Evolutionary conservation across 1,140 invertebrate genomes (phyloP).

Genomic region (Parapsyche elsis): DNA sequence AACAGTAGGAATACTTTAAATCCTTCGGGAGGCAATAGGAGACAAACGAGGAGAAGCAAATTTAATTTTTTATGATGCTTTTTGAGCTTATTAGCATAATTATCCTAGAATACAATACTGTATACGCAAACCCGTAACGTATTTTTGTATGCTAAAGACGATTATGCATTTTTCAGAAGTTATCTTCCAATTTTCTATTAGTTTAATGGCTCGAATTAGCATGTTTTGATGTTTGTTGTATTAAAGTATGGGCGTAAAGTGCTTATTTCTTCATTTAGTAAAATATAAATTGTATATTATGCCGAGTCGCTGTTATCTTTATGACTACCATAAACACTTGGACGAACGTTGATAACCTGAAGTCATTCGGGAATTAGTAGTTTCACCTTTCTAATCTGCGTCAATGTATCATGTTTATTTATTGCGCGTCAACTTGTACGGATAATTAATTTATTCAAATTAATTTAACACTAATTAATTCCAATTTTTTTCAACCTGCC

Average conservation of each 20-base stretch:
- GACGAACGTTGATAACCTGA: neutral
- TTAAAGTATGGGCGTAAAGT: neutral
- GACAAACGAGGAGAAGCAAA: no score
- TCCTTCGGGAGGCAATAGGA: no score
- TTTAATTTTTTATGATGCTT: no score
- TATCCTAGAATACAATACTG: no score
- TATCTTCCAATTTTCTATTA: no score
- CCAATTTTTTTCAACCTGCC: no score
- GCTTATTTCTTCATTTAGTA: neutral
- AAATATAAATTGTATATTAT: neutral
- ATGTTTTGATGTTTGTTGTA: no score
- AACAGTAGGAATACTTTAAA: no score
- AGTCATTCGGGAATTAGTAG: neutral
- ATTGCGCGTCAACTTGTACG: neutral
- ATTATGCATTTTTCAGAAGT: no score
- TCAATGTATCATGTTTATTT: neutral
- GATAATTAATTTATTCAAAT: neutral
- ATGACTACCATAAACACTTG: neutral
- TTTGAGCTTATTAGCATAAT: no score
- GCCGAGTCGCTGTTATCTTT: neutral
- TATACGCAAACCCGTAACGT: no score
- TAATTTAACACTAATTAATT: neutral
- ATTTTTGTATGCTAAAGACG: no score
- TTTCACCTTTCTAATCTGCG: conserved; percentile 10
- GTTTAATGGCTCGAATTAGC: neutral